Percentiles rank a stretch among this genome's conserved stretches.
These are phyloP conservation scores for Tachuris rubrigastra DNA, from an alignment of 2,113 vertebrate genomes.

Conservation along the genomic window DNA sequence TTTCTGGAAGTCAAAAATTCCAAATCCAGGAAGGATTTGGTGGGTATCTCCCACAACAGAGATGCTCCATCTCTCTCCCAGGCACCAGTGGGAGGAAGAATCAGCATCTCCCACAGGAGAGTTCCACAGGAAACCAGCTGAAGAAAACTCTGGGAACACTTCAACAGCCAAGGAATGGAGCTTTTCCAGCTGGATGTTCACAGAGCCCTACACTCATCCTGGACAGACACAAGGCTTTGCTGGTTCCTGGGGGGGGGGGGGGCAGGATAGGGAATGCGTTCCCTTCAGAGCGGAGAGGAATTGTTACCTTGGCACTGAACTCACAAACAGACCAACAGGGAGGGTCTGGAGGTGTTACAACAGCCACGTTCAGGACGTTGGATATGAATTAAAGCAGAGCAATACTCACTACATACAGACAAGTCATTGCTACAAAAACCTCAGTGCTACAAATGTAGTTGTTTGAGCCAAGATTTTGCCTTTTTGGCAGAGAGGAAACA, in stretches of 20 bases:
- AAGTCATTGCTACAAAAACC: background rate
- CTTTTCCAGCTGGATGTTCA: background rate
- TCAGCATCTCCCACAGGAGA: background rate
- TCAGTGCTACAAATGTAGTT: background rate
- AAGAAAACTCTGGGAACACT: background rate
- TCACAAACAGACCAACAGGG: background rate
- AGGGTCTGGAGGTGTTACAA: background rate
- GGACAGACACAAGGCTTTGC: background rate
- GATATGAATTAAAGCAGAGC: background rate
- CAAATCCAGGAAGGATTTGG: background rate
- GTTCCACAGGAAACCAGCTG: background rate
- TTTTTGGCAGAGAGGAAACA: background rate
- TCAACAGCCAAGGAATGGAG: background rate
- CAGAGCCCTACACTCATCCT: background rate
- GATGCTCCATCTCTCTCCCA: background rate
- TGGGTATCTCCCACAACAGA: background rate
- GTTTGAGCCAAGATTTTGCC: background rate
- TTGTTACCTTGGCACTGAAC: background rate
- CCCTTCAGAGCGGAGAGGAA: background rate
- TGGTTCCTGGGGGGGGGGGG: background rate
- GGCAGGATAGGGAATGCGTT: background rate
- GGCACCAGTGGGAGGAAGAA: background rate
- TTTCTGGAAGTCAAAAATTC: background rate
- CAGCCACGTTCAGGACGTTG: background rate
- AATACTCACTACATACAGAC: background rate